Evolutionary conservation across 1,140 invertebrate genomes (phyloP), one percentile per base, ranked within the genome.

Genomic region (Bombus polaris): DNA sequence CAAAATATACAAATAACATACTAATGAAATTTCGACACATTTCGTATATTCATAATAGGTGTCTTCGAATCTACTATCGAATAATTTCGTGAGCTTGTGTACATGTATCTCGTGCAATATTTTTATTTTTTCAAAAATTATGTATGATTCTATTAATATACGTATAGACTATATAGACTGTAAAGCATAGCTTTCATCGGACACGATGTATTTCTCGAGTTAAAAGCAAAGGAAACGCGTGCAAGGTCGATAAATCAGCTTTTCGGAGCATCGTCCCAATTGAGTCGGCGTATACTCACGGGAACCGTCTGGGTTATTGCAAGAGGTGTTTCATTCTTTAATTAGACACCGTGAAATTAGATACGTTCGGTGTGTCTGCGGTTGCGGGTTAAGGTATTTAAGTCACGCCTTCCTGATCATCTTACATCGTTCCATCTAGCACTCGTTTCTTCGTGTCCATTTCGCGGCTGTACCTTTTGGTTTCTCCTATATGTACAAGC

Each of bases 301-400:
- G 44, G 18, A 53, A 8, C 53, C 6, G 37, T 79, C 53, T 37
- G 32, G 39, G 53, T 44, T 79, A 78, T 83, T 57, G 47, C 66
- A 39, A 70, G 53, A 59, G 37, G 53, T 71, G 37, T 78, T 78
- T 47, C 66, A 79, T 79, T 84, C 82, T 79, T 84, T 79, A 79
- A 84, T 84, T 84, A 84, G 75, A 71, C 66, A 44, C 25, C 76
- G 66, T 62, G 76, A 84, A 84, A 84, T 84, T 79, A 79, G 82
- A 84, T 62, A 71, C 82, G 35, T 59, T 42, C 42, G 25, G 18
- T 18, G 62, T 71, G 75, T 70, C 82, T 79, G 66, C 53, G 53
- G 66, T 47, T n/a, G 22, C 15, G 1, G 15, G 13, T 47, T 22
- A 22, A 59, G 65, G n/a, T 71, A 83, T 83, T 78, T 83, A 59